phyloP scores from a whole-genome alignment of 1,140 invertebrate species.

The Dinoponera quadriceps region DNA sequence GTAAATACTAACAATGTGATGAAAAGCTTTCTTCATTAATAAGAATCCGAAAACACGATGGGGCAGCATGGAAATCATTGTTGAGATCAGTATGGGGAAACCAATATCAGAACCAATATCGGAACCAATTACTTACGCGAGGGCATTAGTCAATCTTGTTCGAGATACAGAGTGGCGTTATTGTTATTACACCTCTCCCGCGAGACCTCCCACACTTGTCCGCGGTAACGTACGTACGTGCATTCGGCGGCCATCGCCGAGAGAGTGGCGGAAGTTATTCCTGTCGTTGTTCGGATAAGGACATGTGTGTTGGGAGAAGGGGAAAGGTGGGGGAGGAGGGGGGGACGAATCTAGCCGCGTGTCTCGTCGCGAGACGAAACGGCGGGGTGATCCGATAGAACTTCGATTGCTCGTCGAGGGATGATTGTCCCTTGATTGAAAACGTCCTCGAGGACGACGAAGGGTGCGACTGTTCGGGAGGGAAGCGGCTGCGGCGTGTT shows the following conservation, averaged over 20 bases:
- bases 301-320: conserved; percentile 38
- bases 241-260: conserved; percentile 27
- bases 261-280: conserved; percentile 59
- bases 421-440: conserved; percentile 82
- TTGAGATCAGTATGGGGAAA: conserved; percentile 22
- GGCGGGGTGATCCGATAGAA: conserved; percentile 76
- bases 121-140: conserved; percentile 15
- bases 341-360: conserved; percentile 51
- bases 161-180: conserved; percentile 8
- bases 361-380: conserved; percentile 60
- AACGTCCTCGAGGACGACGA: conserved; percentile 71
- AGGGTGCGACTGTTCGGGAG: conserved; percentile 62
- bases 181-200: neutral
- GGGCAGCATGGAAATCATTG: neutral
- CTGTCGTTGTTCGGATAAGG: conserved; percentile 67
- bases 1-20: neutral
- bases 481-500: conserved; percentile 16
- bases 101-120: conserved; percentile 9
- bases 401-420: conserved; percentile 77
- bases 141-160: conserved; percentile 29
- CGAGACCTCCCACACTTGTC: conserved; percentile 36
- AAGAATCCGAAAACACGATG: too few species aligned
- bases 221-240: conserved; percentile 18
- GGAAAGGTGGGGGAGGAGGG: neutral
- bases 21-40: neutral